A percentile compares a stretch with the other conserved stretches of the same genome.
These are phyloP conservation scores for Drosophila dives DNA, from an alignment of 2,888 invertebrate genomes.

Conservation along the genomic window DNA sequence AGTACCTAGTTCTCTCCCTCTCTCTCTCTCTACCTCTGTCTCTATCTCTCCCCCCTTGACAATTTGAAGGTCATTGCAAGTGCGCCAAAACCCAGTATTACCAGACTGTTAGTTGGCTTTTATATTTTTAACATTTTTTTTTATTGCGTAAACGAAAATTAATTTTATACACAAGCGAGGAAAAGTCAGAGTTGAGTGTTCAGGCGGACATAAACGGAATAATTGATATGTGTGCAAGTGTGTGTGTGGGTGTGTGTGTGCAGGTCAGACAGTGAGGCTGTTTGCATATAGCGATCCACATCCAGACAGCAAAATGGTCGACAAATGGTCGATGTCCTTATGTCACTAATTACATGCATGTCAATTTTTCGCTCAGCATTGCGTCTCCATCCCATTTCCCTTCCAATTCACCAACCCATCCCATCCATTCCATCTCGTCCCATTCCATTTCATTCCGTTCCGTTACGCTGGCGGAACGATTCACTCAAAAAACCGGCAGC, in stretches of 20 bases:
- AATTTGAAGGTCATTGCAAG: slow-evolving; percentile 4
- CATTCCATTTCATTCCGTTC: slow-evolving; percentile 18
- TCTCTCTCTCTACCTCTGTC: neutral
- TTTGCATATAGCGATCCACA: slow-evolving; percentile 22
- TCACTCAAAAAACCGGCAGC: slow-evolving; percentile 28
- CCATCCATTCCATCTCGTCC: neutral
- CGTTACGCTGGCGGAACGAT: slow-evolving; percentile 28
- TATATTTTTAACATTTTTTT: slow-evolving; percentile 7
- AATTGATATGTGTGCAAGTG: slow-evolving; percentile 65
- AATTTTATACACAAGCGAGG: slow-evolving; percentile 49
- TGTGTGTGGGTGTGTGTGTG: slow-evolving; percentile 12
- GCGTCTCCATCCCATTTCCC: slow-evolving; percentile 26
- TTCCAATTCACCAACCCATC: neutral
- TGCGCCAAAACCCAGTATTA: slow-evolving; percentile 18
- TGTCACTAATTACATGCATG: slow-evolving; percentile 80
- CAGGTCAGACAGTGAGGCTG: slow-evolving; percentile 9
- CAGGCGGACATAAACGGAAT: slow-evolving; percentile 71
- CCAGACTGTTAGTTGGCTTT: neutral
- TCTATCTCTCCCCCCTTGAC: neutral
- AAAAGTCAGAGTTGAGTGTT: slow-evolving; percentile 31
- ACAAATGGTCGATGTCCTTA: slow-evolving; percentile 52
- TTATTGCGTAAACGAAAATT: slow-evolving; percentile 56
- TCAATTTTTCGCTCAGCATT: slow-evolving; percentile 80
- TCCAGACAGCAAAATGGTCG: slow-evolving; percentile 34
- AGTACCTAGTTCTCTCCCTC: neutral